Conservation (phyloP, 2,888 invertebrate genomes). For the Brenthis daphne region DNA sequence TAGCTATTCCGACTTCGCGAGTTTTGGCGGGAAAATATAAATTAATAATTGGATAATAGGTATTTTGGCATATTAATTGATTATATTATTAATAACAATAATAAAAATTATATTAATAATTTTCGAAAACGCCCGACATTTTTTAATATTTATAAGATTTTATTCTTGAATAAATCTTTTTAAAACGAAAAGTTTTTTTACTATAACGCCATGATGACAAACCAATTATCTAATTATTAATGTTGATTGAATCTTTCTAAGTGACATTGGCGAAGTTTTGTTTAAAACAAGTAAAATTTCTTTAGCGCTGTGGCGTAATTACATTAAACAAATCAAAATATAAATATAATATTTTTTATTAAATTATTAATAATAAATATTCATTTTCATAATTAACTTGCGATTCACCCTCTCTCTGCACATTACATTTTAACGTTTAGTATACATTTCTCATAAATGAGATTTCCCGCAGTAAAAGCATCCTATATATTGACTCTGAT, state of each 20-base stretch:
- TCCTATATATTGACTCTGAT: too few species aligned
- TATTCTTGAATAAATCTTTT: constrained; percentile 28
- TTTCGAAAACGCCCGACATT: background rate
- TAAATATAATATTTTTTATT: too few species aligned
- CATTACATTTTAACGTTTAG: too few species aligned
- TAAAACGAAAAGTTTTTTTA: constrained; percentile 31
- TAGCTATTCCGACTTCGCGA: constrained; percentile 32
- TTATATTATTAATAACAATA: constrained; percentile 16
- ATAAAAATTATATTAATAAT: constrained; percentile 11
- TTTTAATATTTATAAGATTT: constrained; percentile 9
- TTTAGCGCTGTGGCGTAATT: too few species aligned
- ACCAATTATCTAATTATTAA: constrained; percentile 36
- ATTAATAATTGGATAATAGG: constrained; percentile 33
- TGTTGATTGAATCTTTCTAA: constrained; percentile 5
- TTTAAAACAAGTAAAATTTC: too few species aligned
- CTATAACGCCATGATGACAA: constrained; percentile 8
- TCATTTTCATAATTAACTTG: too few species aligned
- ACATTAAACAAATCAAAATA: too few species aligned
- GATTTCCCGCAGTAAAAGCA: too few species aligned
- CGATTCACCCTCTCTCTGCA: too few species aligned
- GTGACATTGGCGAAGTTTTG: too few species aligned
- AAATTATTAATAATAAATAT: too few species aligned
- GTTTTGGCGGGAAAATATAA: constrained; percentile 18
- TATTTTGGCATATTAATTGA: constrained; percentile 26
- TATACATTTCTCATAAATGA: too few species aligned